These are phyloP conservation scores for Geophilus truncorum DNA, from an alignment of 2,888 invertebrate species.

Conservation along the genomic window DNA sequence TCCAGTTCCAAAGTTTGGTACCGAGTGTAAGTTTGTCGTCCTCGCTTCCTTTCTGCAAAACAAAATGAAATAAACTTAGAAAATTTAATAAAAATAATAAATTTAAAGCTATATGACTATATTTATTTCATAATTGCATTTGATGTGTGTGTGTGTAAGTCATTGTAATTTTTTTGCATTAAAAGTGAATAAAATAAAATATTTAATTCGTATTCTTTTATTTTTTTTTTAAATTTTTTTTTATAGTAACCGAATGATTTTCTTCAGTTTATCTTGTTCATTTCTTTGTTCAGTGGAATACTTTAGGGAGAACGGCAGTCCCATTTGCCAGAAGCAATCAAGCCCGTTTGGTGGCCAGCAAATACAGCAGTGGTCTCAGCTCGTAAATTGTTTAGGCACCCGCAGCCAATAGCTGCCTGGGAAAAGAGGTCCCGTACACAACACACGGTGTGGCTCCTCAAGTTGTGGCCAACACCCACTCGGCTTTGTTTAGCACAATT, in stretches of 20 bases:
- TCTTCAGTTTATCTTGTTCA: not conserved
- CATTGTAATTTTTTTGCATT: too few relatives aligned
- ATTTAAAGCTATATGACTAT: too few relatives aligned
- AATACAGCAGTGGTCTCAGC: conserved; percentile 20
- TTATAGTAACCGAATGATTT: not conserved
- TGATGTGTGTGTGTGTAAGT: too few relatives aligned
- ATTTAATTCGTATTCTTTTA: not conserved
- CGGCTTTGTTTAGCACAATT: conserved; percentile 30
- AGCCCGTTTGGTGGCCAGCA: conserved; percentile 26
- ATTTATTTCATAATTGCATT: too few relatives aligned
- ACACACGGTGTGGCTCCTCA: not conserved
- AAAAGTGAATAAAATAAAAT: not conserved
- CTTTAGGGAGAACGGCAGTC: conserved; percentile 25
- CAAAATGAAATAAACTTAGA: not conserved
- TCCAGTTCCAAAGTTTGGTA: conserved; percentile 43
- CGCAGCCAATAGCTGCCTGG: conserved; percentile 28
- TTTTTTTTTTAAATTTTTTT: not conserved
- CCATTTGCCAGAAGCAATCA: conserved; percentile 33
- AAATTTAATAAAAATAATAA: not conserved
- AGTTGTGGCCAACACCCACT: conserved; percentile 12
- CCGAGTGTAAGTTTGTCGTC: conserved; percentile 50
- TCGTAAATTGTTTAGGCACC: conserved; percentile 31
- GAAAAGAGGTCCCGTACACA: conserved; percentile 8
- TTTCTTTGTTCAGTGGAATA: conserved; percentile 29
- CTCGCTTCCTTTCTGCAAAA: conserved; percentile 42